phyloP scores from a whole-genome alignment of 2,888 invertebrate genomes.

The Harmothoe impar region DNA sequence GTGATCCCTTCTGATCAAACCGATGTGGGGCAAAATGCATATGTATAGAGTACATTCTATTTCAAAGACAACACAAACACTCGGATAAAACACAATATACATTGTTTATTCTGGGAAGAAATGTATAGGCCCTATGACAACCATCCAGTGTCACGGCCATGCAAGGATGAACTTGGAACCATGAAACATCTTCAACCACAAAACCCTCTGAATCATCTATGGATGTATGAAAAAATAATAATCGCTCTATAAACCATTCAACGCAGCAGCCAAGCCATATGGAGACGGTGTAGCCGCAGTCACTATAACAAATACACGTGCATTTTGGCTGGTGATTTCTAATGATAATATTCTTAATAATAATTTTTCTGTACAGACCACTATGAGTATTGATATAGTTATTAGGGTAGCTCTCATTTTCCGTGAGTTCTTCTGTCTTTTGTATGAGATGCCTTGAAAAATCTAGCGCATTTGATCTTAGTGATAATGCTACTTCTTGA shows the following conservation, averaged over 20 bases:
- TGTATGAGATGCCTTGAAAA: too few species aligned
- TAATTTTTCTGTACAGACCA: background rate
- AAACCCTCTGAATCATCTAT: background rate
- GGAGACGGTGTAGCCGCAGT: background rate
- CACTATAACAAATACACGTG: background rate
- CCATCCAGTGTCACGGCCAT: constrained; percentile 1
- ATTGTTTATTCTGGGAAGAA: constrained; percentile 51
- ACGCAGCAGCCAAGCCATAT: constrained; percentile 10
- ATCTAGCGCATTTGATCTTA: too few species aligned
- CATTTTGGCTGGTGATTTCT: constrained; percentile 4
- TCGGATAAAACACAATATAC: constrained; percentile 16
- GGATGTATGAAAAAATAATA: constrained; percentile 48
- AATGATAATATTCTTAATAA: background rate
- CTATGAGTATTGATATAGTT: background rate
- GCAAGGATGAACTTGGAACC: constrained; percentile 45
- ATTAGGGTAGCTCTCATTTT: too few species aligned
- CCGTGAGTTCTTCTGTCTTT: too few species aligned
- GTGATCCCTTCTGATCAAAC: too few species aligned
- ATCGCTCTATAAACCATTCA: constrained; percentile 43
- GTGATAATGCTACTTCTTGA: too few species aligned
- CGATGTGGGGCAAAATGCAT: too few species aligned
- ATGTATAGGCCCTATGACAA: constrained; percentile 30
- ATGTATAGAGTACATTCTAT: too few species aligned
- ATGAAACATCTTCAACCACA: constrained; percentile 36
- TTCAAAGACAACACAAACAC: background rate